Evolutionary conservation across 2,888 invertebrate genomes (phyloP).

Genomic region (Carpatolechia fugitivella): DNA sequence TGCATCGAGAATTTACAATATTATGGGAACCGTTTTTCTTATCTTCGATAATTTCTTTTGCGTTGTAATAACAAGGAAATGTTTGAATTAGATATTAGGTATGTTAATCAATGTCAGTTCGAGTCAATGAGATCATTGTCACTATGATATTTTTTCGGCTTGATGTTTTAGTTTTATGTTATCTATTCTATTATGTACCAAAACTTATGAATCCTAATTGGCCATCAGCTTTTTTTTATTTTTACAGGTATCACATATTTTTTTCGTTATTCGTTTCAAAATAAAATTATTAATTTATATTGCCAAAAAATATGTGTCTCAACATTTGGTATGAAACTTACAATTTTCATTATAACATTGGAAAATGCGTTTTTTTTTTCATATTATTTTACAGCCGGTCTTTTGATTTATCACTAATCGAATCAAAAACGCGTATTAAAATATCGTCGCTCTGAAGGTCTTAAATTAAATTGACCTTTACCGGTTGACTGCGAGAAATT

Average conservation of each 20-base stretch:
- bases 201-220: too few relatives aligned
- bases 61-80: slow-evolving; percentile 58
- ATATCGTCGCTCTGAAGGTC: slow-evolving; percentile 15
- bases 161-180: neutral
- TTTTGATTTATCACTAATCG: neutral
- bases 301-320: too few relatives aligned
- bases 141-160: slow-evolving; percentile 43
- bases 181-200: too few relatives aligned
- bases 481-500: slow-evolving; percentile 36
- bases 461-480: slow-evolving; percentile 26
- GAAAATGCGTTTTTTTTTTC: too few relatives aligned
- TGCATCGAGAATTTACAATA: slow-evolving; percentile 29
- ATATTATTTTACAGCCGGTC: too few relatives aligned
- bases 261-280: too few relatives aligned
- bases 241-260: too few relatives aligned
- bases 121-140: slow-evolving; percentile 67
- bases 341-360: too few relatives aligned
- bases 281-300: too few relatives aligned
- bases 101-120: slow-evolving; percentile 53
- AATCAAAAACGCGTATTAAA: slow-evolving; percentile 7
- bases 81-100: slow-evolving; percentile 49
- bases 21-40: slow-evolving; percentile 44
- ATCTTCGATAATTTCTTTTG: slow-evolving; percentile 63
- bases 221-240: too few relatives aligned
- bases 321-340: too few relatives aligned